phyloP scores from a whole-genome alignment of 1,140 invertebrate genomes.

The Delia radicum region DNA sequence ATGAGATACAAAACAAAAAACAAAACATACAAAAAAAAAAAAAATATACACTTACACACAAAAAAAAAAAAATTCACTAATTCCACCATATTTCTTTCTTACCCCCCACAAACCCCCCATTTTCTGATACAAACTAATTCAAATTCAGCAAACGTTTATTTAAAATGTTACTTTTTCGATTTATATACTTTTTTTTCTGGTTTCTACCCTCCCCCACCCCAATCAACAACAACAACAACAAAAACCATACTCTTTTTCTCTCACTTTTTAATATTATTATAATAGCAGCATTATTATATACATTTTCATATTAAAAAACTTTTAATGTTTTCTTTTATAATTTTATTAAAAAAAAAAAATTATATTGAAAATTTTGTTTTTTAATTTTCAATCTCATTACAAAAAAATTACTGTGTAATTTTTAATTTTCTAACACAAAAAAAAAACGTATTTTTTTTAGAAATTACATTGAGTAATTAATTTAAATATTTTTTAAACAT shows the following conservation, averaged over 20 bases:
- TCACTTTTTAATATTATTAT: background rate
- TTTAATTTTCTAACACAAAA: too few species aligned
- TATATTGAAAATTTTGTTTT: background rate
- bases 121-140: too few species aligned
- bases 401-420: constrained; percentile 4
- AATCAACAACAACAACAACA: too few species aligned
- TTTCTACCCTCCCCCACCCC: background rate
- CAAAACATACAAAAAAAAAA: constrained; percentile 23
- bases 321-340: background rate
- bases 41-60: constrained; percentile 21
- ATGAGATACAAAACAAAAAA: constrained; percentile 23
- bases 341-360: background rate
- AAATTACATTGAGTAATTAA: background rate
- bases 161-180: too few species aligned
- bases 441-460: background rate
- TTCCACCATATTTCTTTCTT: background rate
- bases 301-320: background rate
- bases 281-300: background rate
- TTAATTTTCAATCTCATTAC: background rate
- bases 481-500: background rate
- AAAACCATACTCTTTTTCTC: background rate
- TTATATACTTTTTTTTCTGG: too few species aligned
- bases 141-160: too few species aligned
- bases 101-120: too few species aligned
- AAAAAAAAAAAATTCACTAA: constrained; percentile 16